Percentiles rank a stretch among this genome's conserved stretches.
Conservation (phyloP, 1,140 invertebrate species). For the Apis laboriosa region DNA sequence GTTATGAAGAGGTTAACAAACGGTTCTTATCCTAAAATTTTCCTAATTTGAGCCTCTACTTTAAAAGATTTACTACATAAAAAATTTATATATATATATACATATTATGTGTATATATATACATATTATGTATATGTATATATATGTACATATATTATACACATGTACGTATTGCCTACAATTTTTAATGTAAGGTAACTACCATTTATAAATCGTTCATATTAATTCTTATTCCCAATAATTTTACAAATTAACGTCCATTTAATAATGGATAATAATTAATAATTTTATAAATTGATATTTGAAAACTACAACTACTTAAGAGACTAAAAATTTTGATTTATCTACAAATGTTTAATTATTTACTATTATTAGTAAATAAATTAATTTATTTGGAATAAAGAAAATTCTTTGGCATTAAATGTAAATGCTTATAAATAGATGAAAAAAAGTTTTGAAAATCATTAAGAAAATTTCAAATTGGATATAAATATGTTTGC, state of each 20-base stretch:
- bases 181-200: neutral
- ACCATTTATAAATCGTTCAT: neutral
- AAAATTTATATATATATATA: no score
- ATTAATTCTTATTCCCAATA: neutral
- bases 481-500: neutral
- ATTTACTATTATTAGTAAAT: neutral
- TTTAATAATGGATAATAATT: neutral
- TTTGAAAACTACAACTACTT: neutral
- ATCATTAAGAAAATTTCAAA: neutral
- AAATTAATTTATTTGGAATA: neutral
- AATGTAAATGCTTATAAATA: neutral
- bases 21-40: neutral
- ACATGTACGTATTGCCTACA: neutral
- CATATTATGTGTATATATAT: no score
- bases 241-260: neutral
- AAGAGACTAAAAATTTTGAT: neutral
- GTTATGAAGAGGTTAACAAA: constrained; percentile 22
- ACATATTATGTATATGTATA: neutral
- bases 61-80: neutral
- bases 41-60: constrained; percentile 1
- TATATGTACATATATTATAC: neutral
- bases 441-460: neutral
- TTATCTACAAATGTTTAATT: neutral
- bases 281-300: neutral
- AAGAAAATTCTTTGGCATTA: neutral